A percentile compares a stretch with the other conserved stretches of the same genome.
Evolutionary conservation across 1,140 invertebrate genomes (phyloP).

Genomic region (Periplaneta americana): DNA sequence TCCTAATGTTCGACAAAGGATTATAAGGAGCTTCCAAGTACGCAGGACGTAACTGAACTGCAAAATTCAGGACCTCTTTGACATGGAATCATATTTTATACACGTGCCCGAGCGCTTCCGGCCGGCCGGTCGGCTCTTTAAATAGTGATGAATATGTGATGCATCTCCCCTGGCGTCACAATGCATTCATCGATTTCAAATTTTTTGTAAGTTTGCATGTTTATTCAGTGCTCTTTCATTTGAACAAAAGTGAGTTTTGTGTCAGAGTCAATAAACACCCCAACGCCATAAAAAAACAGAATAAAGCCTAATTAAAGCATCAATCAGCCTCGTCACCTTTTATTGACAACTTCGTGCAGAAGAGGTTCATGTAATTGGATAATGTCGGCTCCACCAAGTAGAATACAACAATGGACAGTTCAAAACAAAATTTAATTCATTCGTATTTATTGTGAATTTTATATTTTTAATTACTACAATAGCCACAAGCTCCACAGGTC

Average conservation of each 20-base stretch:
- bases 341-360: background rate
- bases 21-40: too few species aligned
- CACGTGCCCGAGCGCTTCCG: too few species aligned
- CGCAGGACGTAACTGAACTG: too few species aligned
- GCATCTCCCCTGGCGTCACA: background rate
- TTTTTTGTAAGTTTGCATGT: background rate
- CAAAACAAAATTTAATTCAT: background rate
- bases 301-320: background rate
- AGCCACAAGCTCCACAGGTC: background rate
- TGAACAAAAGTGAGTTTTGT: background rate
- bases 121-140: too few species aligned
- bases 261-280: background rate
- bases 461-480: background rate
- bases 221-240: background rate
- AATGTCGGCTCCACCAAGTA: background rate
- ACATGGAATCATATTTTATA: too few species aligned
- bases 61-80: too few species aligned
- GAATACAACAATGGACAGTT: background rate
- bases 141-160: background rate
- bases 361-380: background rate
- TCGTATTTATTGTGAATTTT: background rate
- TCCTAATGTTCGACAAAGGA: too few species aligned
- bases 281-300: background rate
- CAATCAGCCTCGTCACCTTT: background rate
- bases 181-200: background rate